These are phyloP conservation scores for Macroramphosus scolopax DNA, from an alignment of 2,797 vertebrate species.

Conservation along the genomic window DNA sequence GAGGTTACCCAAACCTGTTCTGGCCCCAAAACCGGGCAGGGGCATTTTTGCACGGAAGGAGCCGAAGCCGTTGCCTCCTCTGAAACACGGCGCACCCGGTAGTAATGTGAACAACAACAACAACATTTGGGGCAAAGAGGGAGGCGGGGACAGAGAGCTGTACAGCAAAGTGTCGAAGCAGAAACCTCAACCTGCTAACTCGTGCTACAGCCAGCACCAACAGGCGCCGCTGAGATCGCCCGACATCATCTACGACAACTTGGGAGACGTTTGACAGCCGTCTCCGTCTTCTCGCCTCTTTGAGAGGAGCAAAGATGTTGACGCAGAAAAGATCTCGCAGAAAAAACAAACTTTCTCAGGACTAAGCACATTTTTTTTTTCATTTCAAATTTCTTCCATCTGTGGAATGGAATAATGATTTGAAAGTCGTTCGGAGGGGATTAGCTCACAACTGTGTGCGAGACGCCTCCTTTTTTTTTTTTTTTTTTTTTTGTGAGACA, in stretches of 20 bases:
- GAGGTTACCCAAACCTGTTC: conserved; percentile 80
- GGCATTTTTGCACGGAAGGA: conserved; percentile 58
- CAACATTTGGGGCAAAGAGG: conserved; percentile 54
- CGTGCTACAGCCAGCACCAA: conserved; percentile 57
- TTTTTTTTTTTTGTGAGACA: no score
- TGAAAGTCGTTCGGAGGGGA: conserved; percentile 23
- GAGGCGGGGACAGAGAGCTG: conserved; percentile 59
- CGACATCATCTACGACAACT: conserved; percentile 81
- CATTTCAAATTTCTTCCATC: conserved; percentile 18
- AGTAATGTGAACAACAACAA: conserved; percentile 77
- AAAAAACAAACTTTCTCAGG: conserved; percentile 1
- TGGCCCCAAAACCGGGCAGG: conserved; percentile 84
- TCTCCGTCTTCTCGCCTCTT: background rate
- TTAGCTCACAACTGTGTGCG: conserved; percentile 13
- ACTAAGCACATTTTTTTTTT: conserved; percentile 9
- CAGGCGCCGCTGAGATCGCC: conserved; percentile 55
- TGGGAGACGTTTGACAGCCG: conserved; percentile 72
- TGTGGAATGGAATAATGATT: conserved; percentile 34
- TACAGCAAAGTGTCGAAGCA: conserved; percentile 85
- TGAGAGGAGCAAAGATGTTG: background rate
- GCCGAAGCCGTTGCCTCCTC: conserved; percentile 43
- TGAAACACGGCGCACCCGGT: conserved; percentile 50
- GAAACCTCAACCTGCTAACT: conserved; percentile 33
- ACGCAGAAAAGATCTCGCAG: background rate
- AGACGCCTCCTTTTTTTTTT: background rate